Conservation (phyloP, 2,888 invertebrate species). For the Meteorus colon region DNA sequence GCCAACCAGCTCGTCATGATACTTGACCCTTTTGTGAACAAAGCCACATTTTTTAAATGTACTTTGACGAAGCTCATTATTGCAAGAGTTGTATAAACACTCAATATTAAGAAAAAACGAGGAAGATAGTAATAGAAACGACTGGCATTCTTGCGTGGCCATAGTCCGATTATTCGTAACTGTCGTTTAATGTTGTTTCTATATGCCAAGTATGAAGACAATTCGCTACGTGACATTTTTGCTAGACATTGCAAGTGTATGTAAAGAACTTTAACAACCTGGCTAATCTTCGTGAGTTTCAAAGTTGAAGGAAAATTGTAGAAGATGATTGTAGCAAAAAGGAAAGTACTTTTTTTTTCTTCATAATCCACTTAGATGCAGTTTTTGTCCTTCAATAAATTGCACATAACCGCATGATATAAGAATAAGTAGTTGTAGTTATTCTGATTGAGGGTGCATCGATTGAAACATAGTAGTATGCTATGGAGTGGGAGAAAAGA, state of each 20-base stretch:
- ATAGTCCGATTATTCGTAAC: slow-evolving; percentile 31
- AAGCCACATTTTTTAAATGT: slow-evolving; percentile 41
- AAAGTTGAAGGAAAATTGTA: no score
- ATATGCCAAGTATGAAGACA: slow-evolving; percentile 27
- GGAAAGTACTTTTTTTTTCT: no score
- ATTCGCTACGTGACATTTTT: slow-evolving; percentile 12
- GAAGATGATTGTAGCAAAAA: no score
- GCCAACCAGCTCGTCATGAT: slow-evolving; percentile 45
- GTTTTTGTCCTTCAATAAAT: neutral
- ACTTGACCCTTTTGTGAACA: slow-evolving; percentile 44
- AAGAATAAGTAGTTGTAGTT: no score
- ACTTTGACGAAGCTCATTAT: slow-evolving; percentile 41
- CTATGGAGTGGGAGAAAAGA: no score
- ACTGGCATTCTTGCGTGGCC: slow-evolving; percentile 27
- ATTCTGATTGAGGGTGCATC: no score
- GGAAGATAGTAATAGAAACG: slow-evolving; percentile 24
- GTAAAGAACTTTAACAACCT: no score
- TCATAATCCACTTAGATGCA: no score
- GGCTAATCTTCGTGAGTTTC: no score
- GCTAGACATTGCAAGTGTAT: no score
- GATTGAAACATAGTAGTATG: no score
- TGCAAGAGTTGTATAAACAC: neutral
- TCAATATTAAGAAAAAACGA: slow-evolving; percentile 8
- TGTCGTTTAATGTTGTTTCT: slow-evolving; percentile 16
- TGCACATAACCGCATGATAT: slow-evolving; percentile 14